Evolutionary conservation across 2,797 vertebrate species (phyloP), one percentile per base, ranked within the genome.

Genomic region (Peromyscus aztecus): DNA sequence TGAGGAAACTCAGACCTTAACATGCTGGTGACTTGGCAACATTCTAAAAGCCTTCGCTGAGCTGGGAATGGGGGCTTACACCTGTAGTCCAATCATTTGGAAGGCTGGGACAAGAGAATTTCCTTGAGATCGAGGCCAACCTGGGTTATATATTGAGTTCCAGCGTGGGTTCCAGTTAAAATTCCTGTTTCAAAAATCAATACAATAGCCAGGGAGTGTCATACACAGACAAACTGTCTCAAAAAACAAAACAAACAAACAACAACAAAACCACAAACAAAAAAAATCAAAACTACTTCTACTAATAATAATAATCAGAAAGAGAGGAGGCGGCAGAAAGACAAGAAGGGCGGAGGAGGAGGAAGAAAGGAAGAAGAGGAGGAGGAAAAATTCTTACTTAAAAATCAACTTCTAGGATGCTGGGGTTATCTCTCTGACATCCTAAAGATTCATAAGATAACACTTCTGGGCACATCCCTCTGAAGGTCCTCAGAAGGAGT

Each of bases 401-500:
- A 91, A 91, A 71, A 23, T n/a, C 21, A 37, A 69, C 46, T 6
- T 52, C 31, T 65, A 65, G 17, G 57, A 31, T 63, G 31, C 34
- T 57, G 87, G 27, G 37, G 69, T 59, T 78, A 80, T 55, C 43
- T 67, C 88, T 57, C 5, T 83, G 40, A 89, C 12, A n/a, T 34
- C 31, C 14, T n/a, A n/a, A 34, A 80, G 75, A 87, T 63, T 80
- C 55, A 78, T 73, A 91, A 94, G 84, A 71, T 55, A 57, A 93
- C 90, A 87, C 6, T 57, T 43, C 21, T 31, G 49, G 59, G 49
- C 29, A 82, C 29, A 43, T 59, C 57, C 21, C 69, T 88, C 34
- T 13, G 9, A 83, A 92, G 59, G 83, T 92, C 11, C 61, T 88
- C 63, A 46, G 49, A 7, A 87, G 55, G n/a, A 87, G 19, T 17